A percentile compares a stretch with the other conserved stretches of the same genome.
phyloP scores from a whole-genome alignment of 2,888 invertebrate species.

The Hanleya hanleyi region DNA sequence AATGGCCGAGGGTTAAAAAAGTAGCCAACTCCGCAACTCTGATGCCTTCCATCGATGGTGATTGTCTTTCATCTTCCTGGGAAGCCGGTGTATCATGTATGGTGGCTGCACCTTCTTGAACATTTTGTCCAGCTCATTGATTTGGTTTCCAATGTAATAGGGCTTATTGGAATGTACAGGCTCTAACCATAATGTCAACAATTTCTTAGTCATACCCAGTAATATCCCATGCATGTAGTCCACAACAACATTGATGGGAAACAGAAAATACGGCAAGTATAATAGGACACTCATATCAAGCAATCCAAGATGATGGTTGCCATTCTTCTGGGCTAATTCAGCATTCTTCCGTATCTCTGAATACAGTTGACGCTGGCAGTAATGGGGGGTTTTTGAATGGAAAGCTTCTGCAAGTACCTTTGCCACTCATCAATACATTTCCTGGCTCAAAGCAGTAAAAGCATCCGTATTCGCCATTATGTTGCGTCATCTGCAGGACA shows the following conservation, averaged over 20 bases:
- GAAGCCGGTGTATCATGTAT: conserved; percentile 25
- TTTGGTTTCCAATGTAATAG: conserved; percentile 22
- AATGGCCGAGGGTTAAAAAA: conserved; percentile 36
- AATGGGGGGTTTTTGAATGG: conserved; percentile 11
- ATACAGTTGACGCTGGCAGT: neutral
- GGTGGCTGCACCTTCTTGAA: conserved; percentile 30
- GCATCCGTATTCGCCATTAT: conserved; percentile 37
- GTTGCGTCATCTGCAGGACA: conserved; percentile 35
- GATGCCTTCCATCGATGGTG: conserved; percentile 37
- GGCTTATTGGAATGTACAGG: neutral
- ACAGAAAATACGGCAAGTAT: conserved; percentile 25
- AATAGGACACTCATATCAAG: conserved; percentile 23
- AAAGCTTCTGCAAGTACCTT: conserved; percentile 29
- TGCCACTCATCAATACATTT: conserved; percentile 24
- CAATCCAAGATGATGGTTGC: conserved; percentile 25
- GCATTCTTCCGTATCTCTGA: neutral
- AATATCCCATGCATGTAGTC: conserved; percentile 40
- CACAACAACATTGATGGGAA: conserved; percentile 21
- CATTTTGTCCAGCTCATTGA: conserved; percentile 24
- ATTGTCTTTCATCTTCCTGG: conserved; percentile 28
- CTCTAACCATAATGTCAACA: conserved; percentile 32
- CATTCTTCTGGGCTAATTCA: conserved; percentile 11
- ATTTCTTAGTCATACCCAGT: conserved; percentile 29
- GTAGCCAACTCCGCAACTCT: conserved; percentile 29
- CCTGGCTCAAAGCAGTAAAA: conserved; percentile 30